Evolutionary conservation across 2,888 invertebrate species (phyloP).

Genomic region (Sympetrum striolatum): DNA sequence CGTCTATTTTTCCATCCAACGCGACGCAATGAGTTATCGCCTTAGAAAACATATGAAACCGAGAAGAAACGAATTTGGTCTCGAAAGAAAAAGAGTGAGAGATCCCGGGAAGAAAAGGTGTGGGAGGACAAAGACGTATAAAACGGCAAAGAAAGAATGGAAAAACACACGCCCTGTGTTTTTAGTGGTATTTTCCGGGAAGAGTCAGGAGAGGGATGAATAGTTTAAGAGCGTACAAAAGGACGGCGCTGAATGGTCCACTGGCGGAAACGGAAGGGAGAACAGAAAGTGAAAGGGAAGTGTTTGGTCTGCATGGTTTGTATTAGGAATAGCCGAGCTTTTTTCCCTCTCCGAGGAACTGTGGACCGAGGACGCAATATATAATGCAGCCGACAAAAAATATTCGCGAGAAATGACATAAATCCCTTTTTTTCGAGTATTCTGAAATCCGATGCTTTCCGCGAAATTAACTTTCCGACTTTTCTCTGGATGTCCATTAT

Average conservation of each 20-base stretch:
- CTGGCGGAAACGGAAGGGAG: slow-evolving; percentile 1
- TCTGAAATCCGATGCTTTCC: not conserved
- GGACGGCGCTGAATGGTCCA: not conserved
- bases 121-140: not conserved
- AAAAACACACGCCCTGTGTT: not conserved
- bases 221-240: slow-evolving; percentile 2
- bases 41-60: not conserved
- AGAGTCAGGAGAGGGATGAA: not conserved
- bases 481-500: not conserved
- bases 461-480: not conserved
- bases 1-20: not conserved
- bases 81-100: not conserved
- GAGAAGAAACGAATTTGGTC: not conserved
- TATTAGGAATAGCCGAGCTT: not conserved
- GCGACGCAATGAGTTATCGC: not conserved
- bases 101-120: not conserved
- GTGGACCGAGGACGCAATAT: not conserved
- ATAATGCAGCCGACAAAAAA: not conserved
- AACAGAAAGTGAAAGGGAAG: slow-evolving; percentile 8
- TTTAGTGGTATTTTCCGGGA: not conserved
- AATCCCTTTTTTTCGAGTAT: not conserved
- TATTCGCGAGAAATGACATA: not conserved
- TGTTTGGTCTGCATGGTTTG: not conserved
- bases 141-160: not conserved
- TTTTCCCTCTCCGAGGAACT: not conserved